Conservation (phyloP, 2,113 vertebrate genomes). For the Scolopax mira region DNA sequence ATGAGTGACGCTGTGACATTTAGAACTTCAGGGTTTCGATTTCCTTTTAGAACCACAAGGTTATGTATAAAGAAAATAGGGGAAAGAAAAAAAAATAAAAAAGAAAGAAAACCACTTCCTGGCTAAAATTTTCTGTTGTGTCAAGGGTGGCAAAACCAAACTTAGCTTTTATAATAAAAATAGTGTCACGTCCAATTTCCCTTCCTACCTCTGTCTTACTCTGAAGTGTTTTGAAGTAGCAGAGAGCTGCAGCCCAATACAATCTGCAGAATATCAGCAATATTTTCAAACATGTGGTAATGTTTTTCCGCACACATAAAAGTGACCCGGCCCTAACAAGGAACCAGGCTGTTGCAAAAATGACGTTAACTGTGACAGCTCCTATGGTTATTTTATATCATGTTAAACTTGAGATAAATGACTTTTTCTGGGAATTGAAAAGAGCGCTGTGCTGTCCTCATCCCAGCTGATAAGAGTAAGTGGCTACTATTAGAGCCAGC, state of each 20-base stretch:
- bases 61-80: not conserved
- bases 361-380: constrained; percentile 80
- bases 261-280: constrained; percentile 83
- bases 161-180: constrained; percentile 86
- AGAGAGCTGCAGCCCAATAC: constrained; percentile 66
- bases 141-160: constrained; percentile 71
- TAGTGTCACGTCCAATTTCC: constrained; percentile 86
- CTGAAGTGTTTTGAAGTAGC: constrained; percentile 82
- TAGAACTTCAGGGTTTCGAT: not conserved
- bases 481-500: not conserved
- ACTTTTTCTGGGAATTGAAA: constrained; percentile 65
- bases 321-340: constrained; percentile 75
- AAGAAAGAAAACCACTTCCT: not conserved
- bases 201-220: constrained; percentile 71
- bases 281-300: constrained; percentile 90
- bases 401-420: constrained; percentile 71
- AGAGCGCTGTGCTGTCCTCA: not conserved
- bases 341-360: constrained; percentile 74
- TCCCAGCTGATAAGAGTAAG: not conserved
- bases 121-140: constrained; percentile 36
- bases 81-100: not conserved
- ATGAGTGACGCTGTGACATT: not conserved
- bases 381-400: constrained; percentile 70
- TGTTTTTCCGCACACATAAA: constrained; percentile 86
- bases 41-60: constrained; percentile 1